A percentile compares a stretch with the other conserved stretches of the same genome.
Conservation (phyloP, 2,797 vertebrate genomes). For the Tenualosa ilisha region DNA sequence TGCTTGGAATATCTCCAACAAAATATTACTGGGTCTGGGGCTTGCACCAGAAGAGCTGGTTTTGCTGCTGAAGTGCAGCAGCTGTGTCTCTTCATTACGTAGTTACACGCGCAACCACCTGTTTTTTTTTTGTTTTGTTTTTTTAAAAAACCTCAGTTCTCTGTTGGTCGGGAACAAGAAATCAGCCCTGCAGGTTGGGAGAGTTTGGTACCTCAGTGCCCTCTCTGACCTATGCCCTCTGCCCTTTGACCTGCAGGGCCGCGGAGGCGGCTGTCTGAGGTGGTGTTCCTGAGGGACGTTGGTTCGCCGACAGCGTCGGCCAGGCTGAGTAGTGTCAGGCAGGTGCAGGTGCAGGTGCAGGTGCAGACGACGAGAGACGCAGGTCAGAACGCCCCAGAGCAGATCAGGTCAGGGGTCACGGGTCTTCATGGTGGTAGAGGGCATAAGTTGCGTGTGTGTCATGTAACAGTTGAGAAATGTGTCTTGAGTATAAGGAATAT, state of each 20-base stretch:
- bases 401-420: not conserved
- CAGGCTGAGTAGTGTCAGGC: constrained; percentile 63
- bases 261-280: not conserved
- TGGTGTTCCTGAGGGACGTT: constrained; percentile 53
- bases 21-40: no score
- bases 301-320: constrained; percentile 47
- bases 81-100: no score
- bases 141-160: no score
- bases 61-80: no score
- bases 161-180: no score
- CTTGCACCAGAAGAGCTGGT: no score
- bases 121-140: no score
- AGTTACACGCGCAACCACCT: no score
- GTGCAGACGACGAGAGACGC: constrained; percentile 29
- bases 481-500: no score
- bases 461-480: no score
- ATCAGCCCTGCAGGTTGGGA: no score
- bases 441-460: not conserved
- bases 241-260: not conserved
- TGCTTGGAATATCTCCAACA: no score
- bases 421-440: not conserved
- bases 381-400: constrained; percentile 18
- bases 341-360: constrained; percentile 60
- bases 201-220: not conserved
- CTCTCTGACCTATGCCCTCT: not conserved